These are phyloP conservation scores for Sander lucioperca DNA, from an alignment of 2,113 vertebrate species.

Conservation along the genomic window DNA sequence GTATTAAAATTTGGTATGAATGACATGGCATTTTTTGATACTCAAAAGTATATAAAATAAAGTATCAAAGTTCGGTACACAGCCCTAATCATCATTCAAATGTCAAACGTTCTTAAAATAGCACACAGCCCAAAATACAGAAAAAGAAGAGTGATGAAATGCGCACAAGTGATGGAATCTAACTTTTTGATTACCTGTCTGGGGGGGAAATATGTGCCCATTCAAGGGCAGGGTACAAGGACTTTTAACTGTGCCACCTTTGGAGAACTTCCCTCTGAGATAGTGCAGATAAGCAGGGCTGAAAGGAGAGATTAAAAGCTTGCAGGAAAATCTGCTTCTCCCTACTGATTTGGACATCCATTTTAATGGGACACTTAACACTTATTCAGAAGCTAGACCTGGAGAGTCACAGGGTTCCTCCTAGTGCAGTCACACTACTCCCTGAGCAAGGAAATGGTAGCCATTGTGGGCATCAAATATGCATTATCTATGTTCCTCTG, in stretches of 20 bases:
- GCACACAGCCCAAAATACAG: not conserved
- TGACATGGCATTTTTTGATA: too few species aligned
- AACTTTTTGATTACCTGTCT: conserved; percentile 58
- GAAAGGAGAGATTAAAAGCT: conserved; percentile 68
- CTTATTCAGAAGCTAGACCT: conserved; percentile 62
- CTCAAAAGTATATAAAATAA: too few species aligned
- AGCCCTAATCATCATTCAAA: conserved; percentile 2
- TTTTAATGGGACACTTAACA: conserved; percentile 80
- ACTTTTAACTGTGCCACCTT: conserved; percentile 63
- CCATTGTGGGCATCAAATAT: conserved; percentile 78
- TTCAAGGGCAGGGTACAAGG: conserved; percentile 54
- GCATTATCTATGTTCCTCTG: conserved; percentile 70
- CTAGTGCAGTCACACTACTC: conserved; percentile 47
- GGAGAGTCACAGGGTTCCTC: conserved; percentile 49
- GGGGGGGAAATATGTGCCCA: conserved; percentile 37
- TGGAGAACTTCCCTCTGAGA: conserved; percentile 58
- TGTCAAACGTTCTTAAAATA: not conserved
- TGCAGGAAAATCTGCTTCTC: conserved; percentile 66
- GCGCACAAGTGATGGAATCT: conserved; percentile 9
- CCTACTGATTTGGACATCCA: conserved; percentile 76
- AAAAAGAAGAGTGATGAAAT: conserved; percentile 13
- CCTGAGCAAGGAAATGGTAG: conserved; percentile 57
- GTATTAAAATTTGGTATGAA: too few species aligned
- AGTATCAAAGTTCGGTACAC: too few species aligned
- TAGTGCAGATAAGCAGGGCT: conserved; percentile 62